Evolutionary conservation across 37 sponge, comb jelly and placozoan species (phyloP), one percentile per base, ranked within the genome.

Genomic region (Geodia barretti): DNA sequence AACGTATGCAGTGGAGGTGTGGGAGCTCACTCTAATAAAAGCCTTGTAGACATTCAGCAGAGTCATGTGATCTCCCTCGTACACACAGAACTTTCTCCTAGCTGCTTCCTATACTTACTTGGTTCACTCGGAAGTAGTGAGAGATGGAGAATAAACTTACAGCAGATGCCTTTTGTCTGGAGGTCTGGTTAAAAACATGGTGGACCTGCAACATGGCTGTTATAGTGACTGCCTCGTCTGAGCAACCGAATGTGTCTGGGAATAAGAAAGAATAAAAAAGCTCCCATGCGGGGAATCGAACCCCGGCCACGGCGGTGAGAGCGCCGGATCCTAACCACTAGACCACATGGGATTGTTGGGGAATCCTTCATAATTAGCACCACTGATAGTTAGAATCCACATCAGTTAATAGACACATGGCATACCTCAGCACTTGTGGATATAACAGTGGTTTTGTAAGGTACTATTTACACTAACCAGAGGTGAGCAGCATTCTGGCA

Each of bases 21-120:
- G 62, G 21, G 29, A n/a, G 9, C 86, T 62, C 25, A 87, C 93
- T 60, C 77, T 71, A 23, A 87, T 64, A 73, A 97, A 97, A 0
- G 92, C 95, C 26, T 76, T 88, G 82, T 94, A 97, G 54, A 94
- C 90, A 84, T 97, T 97, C 41, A 97, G 79, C 79, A 97, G 62
- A 17, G 97, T 97, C 62, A 97, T 25, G 71, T 94, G 95, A 73
- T 97, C 97, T 36, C 97, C 97, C 36, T 94, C 97, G 68, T 91
- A 81, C 64, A 92, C 92, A 58, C 83, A 82, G 58, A 97, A 94
- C 80, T 72, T 86, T 25, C 89, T 40, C 19, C 86, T 73, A 25
- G 88, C 88, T 26, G 80, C 64, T 11, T 82, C 87, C 96, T 95
- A 74, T 0, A 32, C n/a, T n/a, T n/a, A n/a, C n/a, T n/a, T n/a